Evolutionary conservation across 1,140 invertebrate genomes (phyloP), one percentile per base, ranked within the genome.

Genomic region (Nymphalis io): DNA sequence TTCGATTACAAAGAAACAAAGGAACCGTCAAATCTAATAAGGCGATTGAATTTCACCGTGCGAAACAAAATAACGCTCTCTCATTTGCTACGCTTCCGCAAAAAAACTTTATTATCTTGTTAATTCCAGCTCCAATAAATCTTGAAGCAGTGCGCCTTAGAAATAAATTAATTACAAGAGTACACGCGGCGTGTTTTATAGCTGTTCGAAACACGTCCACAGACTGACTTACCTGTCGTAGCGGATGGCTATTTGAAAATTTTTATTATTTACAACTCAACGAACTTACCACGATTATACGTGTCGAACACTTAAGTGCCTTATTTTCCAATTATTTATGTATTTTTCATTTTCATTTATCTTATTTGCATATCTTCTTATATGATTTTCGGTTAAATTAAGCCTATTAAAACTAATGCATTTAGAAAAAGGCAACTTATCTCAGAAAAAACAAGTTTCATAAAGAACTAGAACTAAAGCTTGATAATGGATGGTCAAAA

Each of bases 161-260:
- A 63, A 51, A 63, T 63, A 63, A 63, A 63, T 63, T 63, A 63
- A 63, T 63, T 63, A 63, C 48, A 38, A 38, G 60, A 13, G 48
- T 55, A 55, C 51, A 27, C 51, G 21, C 13, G 51, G 11, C 51
- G 10, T 55, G 21, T 27, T 44, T 44, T n/a, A 44, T 44, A n/a
- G 40, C 40, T 44, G 40, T 11, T 44, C 16, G 16, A 12, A 38
- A 21, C 33, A 20, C 5, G 11, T 15, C 58, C 33, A 18, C 60
- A 27, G 48, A 61, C 60, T 18, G 33, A 62, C 23, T 33, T 44
- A 20, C 23, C 60, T 18, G 46, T 27, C 23, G 27, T 8, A n/a
- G 15, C 60, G 13, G 60, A 63, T 27, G 51, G 60, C 23, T 63
- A 18, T 51, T 63, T 39, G 53, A 33, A 51, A 63, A 63, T 38